phyloP scores from a whole-genome alignment of 2,113 vertebrate genomes.

The Hystrix brachyura region DNA sequence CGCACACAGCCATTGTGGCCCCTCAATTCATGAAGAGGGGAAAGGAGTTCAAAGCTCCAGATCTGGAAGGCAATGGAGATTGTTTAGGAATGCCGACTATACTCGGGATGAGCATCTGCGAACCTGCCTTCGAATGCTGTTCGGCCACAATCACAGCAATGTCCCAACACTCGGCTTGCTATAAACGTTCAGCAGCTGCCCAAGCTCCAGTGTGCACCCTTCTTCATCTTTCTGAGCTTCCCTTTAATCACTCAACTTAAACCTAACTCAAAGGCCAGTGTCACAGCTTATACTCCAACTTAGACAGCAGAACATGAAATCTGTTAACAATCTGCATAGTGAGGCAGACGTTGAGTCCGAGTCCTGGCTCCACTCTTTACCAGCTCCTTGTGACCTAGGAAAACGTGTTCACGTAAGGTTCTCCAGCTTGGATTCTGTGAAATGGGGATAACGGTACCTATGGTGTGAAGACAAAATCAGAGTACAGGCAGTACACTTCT shows the following conservation, averaged over 20 bases:
- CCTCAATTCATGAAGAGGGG: slow-evolving; percentile 88
- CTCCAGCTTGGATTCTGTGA: neutral
- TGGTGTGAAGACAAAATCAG: neutral
- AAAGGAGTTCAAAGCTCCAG: slow-evolving; percentile 91
- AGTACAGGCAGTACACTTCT: neutral
- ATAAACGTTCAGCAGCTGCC: neutral
- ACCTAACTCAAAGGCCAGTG: neutral
- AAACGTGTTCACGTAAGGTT: neutral
- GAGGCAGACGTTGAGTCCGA: neutral
- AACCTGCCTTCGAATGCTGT: neutral
- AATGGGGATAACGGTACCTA: neutral
- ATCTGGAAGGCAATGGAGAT: slow-evolving; percentile 87
- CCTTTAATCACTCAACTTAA: slow-evolving; percentile 53
- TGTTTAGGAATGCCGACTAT: slow-evolving; percentile 18
- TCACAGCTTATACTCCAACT: neutral
- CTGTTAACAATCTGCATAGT: neutral
- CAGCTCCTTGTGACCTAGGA: neutral
- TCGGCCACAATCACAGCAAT: neutral
- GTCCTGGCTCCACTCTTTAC: neutral
- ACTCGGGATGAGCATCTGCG: neutral
- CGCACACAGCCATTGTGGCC: slow-evolving; percentile 95
- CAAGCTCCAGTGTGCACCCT: neutral
- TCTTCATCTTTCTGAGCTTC: neutral
- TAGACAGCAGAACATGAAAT: neutral
- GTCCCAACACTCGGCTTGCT: neutral